Conservation (phyloP, 2,888 invertebrate species). For the Cremastobaeus sp. region DNA sequence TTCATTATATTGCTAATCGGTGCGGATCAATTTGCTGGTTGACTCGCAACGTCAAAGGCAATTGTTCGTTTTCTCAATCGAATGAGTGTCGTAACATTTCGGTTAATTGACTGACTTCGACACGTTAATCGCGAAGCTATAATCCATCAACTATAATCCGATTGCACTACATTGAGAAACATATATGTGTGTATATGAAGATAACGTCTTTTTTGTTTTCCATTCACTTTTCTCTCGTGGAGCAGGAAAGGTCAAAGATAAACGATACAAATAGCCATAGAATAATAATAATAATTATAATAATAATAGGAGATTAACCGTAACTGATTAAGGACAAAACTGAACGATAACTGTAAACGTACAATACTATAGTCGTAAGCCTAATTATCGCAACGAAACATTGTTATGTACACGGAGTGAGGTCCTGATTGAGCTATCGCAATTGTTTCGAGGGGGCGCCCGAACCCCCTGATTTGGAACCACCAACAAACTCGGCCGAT, state of each 20-base stretch:
- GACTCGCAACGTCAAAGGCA: constrained; percentile 41
- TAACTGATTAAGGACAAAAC: constrained; percentile 17
- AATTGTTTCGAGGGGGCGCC: constrained; percentile 1
- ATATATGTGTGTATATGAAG: constrained; percentile 50
- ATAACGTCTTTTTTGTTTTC: neutral
- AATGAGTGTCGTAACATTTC: constrained; percentile 44
- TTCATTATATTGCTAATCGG: constrained; percentile 20
- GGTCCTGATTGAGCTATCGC: neutral
- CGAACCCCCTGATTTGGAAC: constrained; percentile 18
- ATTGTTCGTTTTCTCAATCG: constrained; percentile 49
- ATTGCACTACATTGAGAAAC: constrained; percentile 58
- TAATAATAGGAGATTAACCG: constrained; percentile 23
- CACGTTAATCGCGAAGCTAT: constrained; percentile 44
- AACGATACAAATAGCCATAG: constrained; percentile 43
- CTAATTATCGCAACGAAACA: constrained; percentile 43
- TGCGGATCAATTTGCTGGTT: constrained; percentile 10
- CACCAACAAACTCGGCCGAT: constrained; percentile 21
- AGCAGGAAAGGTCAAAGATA: constrained; percentile 28
- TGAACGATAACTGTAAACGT: constrained; percentile 4
- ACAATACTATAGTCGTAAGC: constrained; percentile 29
- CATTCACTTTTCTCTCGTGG: constrained; percentile 20
- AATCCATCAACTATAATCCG: constrained; percentile 46
- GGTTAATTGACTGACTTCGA: constrained; percentile 53
- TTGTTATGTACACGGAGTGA: constrained; percentile 31
- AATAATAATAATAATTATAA: constrained; percentile 20